Evolutionary conservation across 2,888 invertebrate genomes (phyloP), one percentile per base, ranked within the genome.

Genomic region (Ctena decussata): DNA sequence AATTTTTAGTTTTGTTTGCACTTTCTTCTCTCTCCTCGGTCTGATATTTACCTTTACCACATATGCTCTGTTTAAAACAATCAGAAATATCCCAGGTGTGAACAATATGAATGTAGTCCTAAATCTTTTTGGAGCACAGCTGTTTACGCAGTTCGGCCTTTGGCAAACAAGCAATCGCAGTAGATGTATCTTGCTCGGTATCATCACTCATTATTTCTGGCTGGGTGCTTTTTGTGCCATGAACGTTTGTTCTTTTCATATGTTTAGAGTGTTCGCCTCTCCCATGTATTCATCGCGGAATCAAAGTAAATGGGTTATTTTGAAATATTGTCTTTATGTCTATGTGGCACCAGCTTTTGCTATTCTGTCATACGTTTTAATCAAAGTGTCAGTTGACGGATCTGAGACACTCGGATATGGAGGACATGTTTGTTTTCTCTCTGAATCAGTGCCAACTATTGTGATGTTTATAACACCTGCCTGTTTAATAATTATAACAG

Each of bases 381-480:
- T 46, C 6, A 41, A 72, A 30, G 8, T 35, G 18, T 44, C 27
- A 32, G 18, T 72, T 24, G 41, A 41, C 15, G 46, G 72, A 0
- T 49, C 49, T 21, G 41, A 46, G 11, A 27, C n/a, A 15, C 21
- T 74, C 3, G 91, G 89, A 8, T 91, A 91, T 74, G 89, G 89
- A 32, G 69, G 57, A 30, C 11, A 21, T 21, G 21, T 57, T 0
- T 87, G 88, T 57, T 87, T 88, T 60, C 79, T 91, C 8, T 78
- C 76, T 1, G 65, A 78, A 27, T 37, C 53, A 27, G 69, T 57
- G 6, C 30, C 75, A 0, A 39, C 86, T 18, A 60, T 84, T 27
- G 73, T 87, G n/a, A 78, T 88, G 6, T 91, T 93, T 37, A 74
- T 92, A 18, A 57, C 82, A 15, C 93, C 93, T 1, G 69, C 90